Evolutionary conservation across 2,113 vertebrate genomes (phyloP), one percentile per base, ranked within the genome.

Genomic region (Tursiops truncatus): DNA sequence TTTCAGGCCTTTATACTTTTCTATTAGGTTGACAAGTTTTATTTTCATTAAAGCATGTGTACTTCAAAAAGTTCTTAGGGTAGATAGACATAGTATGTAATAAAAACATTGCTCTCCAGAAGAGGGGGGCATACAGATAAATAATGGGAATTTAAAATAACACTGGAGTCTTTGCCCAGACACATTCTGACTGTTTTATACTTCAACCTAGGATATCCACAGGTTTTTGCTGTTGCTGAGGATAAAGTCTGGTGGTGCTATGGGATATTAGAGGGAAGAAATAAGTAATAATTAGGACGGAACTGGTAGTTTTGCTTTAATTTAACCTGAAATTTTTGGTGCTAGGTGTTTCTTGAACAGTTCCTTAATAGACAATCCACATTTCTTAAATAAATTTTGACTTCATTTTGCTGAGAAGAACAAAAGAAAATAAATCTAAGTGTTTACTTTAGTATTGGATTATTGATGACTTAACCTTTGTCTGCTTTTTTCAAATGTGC

Each of bases 241-340:
- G 76, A 90, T 90, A 58, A 97, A 95, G 36, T 58, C 26, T 41
- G 10, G 41, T 73, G 38, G 10, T 96, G 62, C 60, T 77, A 1
- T 83, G 50, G 33, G 41, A 84, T 88, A 80, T 93, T 38, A n/a
- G 33, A 71, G 81, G 67, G 44, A 36, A n/a, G 67, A 80, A 88
- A 28, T 76, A 62, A 82, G 13, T 82, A 20, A 62, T 93, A 33
- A 82, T 96, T 84, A 84, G 53, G 23, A 89, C 31, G 89, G 33
- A 94, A 87, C n/a, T 63, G 36, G 28, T 76, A 86, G 28, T 86
- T 97, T 31, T 84, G 68, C 20, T 26, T 88, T 84, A 65, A 38
- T n/a, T 28, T 89, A 96, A 68, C 23, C 77, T 96, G 38, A 73
- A 89, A 1, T 94, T 96, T 92, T 95, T 96, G 53, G 20, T 85